Conservation (phyloP, 2,888 invertebrate genomes). For the Athalia rosae region DNA sequence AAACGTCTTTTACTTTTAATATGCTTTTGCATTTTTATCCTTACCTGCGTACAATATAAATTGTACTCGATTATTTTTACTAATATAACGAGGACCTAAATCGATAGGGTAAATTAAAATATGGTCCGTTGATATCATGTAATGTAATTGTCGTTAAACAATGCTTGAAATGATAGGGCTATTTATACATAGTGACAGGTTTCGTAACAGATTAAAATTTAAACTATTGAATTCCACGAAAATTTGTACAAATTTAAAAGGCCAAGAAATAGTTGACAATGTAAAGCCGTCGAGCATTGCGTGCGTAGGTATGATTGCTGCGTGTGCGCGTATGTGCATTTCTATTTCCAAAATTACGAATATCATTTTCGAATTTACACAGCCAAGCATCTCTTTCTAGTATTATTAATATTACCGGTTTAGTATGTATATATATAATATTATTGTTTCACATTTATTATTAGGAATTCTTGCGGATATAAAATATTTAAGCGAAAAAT, state of each 20-base stretch:
- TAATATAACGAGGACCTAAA: conserved; percentile 1
- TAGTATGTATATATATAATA: conserved; percentile 30
- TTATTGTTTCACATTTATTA: conserved; percentile 32
- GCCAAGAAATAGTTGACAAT: not conserved
- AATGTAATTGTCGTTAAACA: not conserved
- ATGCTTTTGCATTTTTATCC: conserved; percentile 26
- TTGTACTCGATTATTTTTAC: conserved; percentile 8
- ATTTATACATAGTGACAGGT: conserved; percentile 13
- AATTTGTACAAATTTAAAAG: conserved; percentile 14
- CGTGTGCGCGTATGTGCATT: not conserved
- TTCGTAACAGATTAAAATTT: conserved; percentile 2
- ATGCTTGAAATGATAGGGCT: not conserved
- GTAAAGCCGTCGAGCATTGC: not conserved
- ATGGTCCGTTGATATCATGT: conserved; percentile 1
- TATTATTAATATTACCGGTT: conserved; percentile 41
- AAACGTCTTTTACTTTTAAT: conserved; percentile 24
- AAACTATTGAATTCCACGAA: conserved; percentile 17
- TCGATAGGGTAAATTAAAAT: conserved; percentile 11
- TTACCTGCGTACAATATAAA: conserved; percentile 7
- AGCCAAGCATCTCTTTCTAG: conserved; percentile 33
- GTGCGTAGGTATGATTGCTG: not conserved
- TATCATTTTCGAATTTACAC: conserved; percentile 27
- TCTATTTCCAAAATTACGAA: not conserved
- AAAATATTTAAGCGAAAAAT: conserved; percentile 43
- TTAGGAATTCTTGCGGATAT: conserved; percentile 15